These are phyloP conservation scores for Pheucticus melanocephalus DNA, from an alignment of 2,113 vertebrate species.

Conservation along the genomic window DNA sequence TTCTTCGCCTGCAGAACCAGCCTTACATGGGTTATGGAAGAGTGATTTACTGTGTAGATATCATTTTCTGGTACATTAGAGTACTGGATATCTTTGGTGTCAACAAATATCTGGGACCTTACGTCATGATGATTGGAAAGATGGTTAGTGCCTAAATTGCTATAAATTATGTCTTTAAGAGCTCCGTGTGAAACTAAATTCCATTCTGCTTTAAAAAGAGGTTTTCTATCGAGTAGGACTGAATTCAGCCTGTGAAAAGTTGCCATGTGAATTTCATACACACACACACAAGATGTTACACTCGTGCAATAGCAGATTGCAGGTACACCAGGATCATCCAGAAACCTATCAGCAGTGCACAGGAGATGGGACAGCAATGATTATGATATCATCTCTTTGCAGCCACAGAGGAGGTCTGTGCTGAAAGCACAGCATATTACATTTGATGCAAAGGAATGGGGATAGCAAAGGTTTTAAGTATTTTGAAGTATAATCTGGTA, in stretches of 20 bases:
- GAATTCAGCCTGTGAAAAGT: neutral
- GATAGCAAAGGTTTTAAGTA: neutral
- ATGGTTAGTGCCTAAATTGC: slow-evolving; percentile 81
- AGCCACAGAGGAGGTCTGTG: neutral
- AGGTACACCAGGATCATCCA: neutral
- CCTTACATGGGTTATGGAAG: slow-evolving; percentile 96
- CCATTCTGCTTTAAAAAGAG: neutral
- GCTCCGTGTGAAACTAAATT: neutral
- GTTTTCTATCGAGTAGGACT: neutral
- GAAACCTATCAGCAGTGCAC: neutral
- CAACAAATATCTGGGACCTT: slow-evolving; percentile 97
- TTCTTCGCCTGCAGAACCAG: slow-evolving; percentile 90
- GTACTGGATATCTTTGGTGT: slow-evolving; percentile 98
- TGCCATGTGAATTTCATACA: neutral
- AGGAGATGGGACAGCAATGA: neutral
- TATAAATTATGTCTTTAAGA: neutral
- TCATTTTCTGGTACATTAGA: slow-evolving; percentile 99
- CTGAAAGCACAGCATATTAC: neutral
- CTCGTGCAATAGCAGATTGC: neutral
- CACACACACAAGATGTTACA: neutral
- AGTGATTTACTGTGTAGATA: slow-evolving; percentile 97
- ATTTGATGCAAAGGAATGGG: neutral
- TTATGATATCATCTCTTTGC: neutral
- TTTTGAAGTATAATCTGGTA: neutral
- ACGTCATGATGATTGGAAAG: slow-evolving; percentile 99